Evolutionary conservation across 2,113 vertebrate species (phyloP), one percentile per base, ranked within the genome.

Genomic region (Murina feae): DNA sequence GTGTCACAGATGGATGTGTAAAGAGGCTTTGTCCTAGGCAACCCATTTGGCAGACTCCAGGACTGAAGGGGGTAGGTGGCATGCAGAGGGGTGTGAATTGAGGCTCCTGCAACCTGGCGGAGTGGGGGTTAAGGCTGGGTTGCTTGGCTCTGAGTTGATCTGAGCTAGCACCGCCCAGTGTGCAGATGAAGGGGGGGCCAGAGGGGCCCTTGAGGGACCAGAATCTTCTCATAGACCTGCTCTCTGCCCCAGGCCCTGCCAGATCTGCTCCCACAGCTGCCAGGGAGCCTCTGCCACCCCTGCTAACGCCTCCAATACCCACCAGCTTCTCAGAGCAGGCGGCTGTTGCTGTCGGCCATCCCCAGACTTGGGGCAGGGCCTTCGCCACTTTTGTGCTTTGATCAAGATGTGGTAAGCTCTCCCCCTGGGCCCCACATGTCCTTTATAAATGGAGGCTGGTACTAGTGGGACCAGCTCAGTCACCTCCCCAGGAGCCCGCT

Each of bases 101-200:
- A 94, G 78, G 44, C 75, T 65, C 83, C 25, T 35, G 66, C 39
- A 49, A 6, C 42, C 93, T 90, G 95, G 97, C 85, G 90, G 81
- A 65, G 47, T 65, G 44, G 75, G 96, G 55, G 97, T 97, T 97
- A 97, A 96, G 72, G 76, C 78, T 55, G 55, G 55, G 60, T 82
- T 88, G 78, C 92, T 89, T 55, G 80, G 83, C 80, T 94, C 96
- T 98, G 98, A 99, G 98, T 98, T 97, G 97, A 76, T 96, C 97
- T 98, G 96, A 92, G 97, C 97, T 97, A 93, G 96, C 96, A 96
- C 99, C 98, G 98, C 98, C 98, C 98, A 96, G 78, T 94, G 97
- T 96, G 97, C 98, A 90, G 98, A 98, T 98, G 98, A 98, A 96
- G 94, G 94, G 97, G 97, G 98, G 97, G 96, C 39, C 68, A 42